Base-by-base conservation (phyloP, 92 coral and sea anemone genomes). In the Hydrozoanthus gracilis region DNA sequence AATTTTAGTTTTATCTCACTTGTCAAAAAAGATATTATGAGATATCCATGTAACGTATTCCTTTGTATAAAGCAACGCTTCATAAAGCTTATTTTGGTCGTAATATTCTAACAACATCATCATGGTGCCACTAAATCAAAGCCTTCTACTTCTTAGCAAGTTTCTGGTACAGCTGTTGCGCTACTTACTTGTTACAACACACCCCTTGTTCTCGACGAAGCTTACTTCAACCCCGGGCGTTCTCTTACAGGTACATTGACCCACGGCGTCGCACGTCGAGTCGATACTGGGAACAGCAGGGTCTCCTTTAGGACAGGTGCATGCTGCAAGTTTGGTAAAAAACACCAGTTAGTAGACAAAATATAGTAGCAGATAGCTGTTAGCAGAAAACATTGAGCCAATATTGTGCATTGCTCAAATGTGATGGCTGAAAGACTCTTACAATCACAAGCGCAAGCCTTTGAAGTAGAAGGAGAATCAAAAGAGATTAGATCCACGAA, bases 101-200 rank as follows among this genome's bases (percentile, higher is more conserved):
- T 8, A 54, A 54, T 2, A 4, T 27, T 27, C 3, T 20, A 5
- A 11, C 47, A 14, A 67, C 44, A 9, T 2, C 44, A 3, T 8
- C 14, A n/a, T 9, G 48, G 13, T 20, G 10, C 17, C 20, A 67
- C 72, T 5, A 15, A 7, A 27, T 27, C 46, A 35, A 18, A 17
- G 39, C 39, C 39, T n/a, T 27, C 39, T 18, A 44, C 69, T n/a
- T 13, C 8, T 16, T 64, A 27, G 11, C 6, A 7, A 68, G 4
- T 39, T 15, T 7, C 60, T 54, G 8, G 9, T 4, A 5, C 13
- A 54, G 60, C 13, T 54, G 13, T 5, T 13, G 13, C 60, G 18
- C 7, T 76, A 76, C 82, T 76, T 76, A 76, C 82, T 64, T 17
- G 47, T 54, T 18, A 51, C 82, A n/a, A 76, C 65, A 65, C 82